These are phyloP conservation scores for Andrena bucephala DNA, from an alignment of 2,888 invertebrate genomes.

Conservation along the genomic window DNA sequence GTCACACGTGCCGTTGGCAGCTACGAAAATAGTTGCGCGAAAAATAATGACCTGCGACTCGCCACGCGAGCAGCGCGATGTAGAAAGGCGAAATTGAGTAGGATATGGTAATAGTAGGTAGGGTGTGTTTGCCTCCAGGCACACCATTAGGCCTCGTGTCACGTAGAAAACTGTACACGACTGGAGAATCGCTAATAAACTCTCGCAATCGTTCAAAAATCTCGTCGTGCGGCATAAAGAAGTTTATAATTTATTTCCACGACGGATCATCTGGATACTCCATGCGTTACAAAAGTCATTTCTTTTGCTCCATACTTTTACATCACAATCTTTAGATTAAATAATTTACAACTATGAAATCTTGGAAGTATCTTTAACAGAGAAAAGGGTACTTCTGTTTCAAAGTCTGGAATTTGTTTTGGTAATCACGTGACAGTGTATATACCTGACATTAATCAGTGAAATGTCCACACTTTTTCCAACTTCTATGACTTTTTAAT, in stretches of 20 bases:
- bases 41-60: slow-evolving; percentile 79
- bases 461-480: too few relatives aligned
- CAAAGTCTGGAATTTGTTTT: too few relatives aligned
- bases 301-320: not conserved
- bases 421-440: too few relatives aligned
- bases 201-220: slow-evolving; percentile 67
- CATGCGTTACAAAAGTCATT: not conserved
- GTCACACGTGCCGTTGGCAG: slow-evolving; percentile 76
- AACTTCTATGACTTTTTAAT: too few relatives aligned
- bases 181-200: slow-evolving; percentile 69
- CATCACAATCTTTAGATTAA: too few relatives aligned
- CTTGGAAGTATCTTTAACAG: too few relatives aligned
- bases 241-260: slow-evolving; percentile 24
- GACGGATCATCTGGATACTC: not conserved
- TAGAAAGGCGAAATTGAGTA: slow-evolving; percentile 63
- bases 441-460: too few relatives aligned
- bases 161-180: slow-evolving; percentile 70
- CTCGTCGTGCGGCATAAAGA: slow-evolving; percentile 63
- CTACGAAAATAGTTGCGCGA: slow-evolving; percentile 81
- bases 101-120: slow-evolving; percentile 56
- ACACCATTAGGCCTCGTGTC: slow-evolving; percentile 71
- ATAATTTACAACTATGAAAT: not conserved
- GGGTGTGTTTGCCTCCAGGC: slow-evolving; percentile 64
- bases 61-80: slow-evolving; percentile 47
- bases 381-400: too few relatives aligned